A percentile compares a stretch with the other conserved stretches of the same genome.
These are phyloP conservation scores for Campoplex capitator DNA, from an alignment of 2,888 invertebrate species.

Conservation along the genomic window DNA sequence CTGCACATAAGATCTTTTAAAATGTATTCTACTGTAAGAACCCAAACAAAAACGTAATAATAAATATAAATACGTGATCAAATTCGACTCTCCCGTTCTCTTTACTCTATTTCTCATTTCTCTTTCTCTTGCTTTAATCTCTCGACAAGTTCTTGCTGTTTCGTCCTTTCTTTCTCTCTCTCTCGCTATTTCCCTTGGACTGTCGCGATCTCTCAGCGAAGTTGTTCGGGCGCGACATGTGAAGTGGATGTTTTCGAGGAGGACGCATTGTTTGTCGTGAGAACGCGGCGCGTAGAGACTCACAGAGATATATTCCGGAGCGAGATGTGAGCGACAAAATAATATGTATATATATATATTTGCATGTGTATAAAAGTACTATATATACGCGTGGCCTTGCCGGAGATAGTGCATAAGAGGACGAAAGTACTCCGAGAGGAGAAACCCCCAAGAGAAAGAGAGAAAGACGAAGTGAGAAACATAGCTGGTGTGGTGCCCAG, in stretches of 20 bases:
- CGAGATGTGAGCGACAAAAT: conserved; percentile 50
- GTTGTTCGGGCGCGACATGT: conserved; percentile 74
- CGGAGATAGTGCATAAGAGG: conserved; percentile 59
- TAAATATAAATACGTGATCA: conserved; percentile 14
- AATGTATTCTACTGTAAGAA: background rate
- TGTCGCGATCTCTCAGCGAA: conserved; percentile 62
- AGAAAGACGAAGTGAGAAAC: conserved; percentile 61
- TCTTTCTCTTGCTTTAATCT: conserved; percentile 31
- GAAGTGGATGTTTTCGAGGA: conserved; percentile 80
- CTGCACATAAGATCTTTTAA: background rate
- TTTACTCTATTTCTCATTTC: conserved; percentile 21
- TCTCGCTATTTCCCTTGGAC: conserved; percentile 53
- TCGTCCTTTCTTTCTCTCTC: conserved; percentile 42
- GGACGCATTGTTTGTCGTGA: conserved; percentile 81
- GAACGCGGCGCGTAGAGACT: conserved; percentile 76
- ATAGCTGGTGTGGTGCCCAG: conserved; percentile 70
- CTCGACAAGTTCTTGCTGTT: conserved; percentile 23
- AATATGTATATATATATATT: conserved; percentile 25
- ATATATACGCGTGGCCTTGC: conserved; percentile 15
- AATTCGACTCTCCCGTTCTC: conserved; percentile 31
- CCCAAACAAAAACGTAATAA: background rate
- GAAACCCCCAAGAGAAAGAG: conserved; percentile 56
- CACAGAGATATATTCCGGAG: conserved; percentile 78
- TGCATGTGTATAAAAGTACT: background rate
- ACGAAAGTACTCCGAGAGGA: conserved; percentile 56